These are phyloP conservation scores for Limonius californicus DNA, from an alignment of 1,140 invertebrate species.

Conservation along the genomic window DNA sequence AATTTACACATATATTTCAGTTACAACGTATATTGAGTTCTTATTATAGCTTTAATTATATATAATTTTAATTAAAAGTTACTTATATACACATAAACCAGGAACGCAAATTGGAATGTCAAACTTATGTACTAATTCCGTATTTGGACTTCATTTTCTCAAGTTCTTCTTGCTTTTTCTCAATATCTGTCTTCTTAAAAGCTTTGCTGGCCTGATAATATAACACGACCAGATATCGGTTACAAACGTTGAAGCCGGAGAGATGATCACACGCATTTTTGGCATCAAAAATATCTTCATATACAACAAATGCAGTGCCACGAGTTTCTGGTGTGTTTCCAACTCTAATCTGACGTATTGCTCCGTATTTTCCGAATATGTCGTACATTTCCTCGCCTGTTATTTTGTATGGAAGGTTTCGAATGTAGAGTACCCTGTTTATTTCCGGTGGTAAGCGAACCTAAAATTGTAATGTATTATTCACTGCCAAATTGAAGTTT, in stretches of 20 bases:
- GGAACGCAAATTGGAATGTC: too few species aligned
- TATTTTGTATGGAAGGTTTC: constrained; percentile 99
- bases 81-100: too few species aligned
- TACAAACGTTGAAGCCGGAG: constrained; percentile 98
- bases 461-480: constrained; percentile 55
- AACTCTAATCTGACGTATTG: constrained; percentile 97
- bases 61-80: too few species aligned
- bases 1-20: too few species aligned
- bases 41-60: too few species aligned
- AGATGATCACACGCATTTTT: constrained; percentile 99
- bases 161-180: constrained; percentile 96
- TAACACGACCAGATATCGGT: constrained; percentile 94
- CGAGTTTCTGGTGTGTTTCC: constrained; percentile 97
- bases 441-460: constrained; percentile 97
- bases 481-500: constrained; percentile 2
- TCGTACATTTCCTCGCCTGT: constrained; percentile 99
- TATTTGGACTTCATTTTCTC: constrained; percentile 97
- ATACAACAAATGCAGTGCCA: constrained; percentile 98
- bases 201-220: constrained; percentile 95
- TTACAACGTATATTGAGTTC: too few species aligned
- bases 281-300: constrained; percentile 99
- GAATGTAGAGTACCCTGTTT: constrained; percentile 93
- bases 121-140: constrained; percentile 52
- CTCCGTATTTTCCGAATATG: constrained; percentile 99
- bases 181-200: constrained; percentile 93